Conservation (phyloP, 2,888 invertebrate species). For the Cryptus viduatorius region DNA sequence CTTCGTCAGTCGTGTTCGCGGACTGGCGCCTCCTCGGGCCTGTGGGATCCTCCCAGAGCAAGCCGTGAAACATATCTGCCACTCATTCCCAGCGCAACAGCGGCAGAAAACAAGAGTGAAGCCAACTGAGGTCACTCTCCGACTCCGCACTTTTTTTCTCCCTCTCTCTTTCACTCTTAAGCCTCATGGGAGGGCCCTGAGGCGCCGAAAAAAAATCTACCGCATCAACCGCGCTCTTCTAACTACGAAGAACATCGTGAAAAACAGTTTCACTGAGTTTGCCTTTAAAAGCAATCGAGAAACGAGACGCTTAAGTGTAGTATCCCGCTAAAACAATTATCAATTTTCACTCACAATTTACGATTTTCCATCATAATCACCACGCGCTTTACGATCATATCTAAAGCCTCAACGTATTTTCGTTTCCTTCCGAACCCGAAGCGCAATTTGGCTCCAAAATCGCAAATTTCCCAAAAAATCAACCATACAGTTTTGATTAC, state of each 20-base stretch:
- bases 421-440: too few species aligned
- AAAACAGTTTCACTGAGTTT: constrained; percentile 73
- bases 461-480: too few species aligned
- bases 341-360: too few species aligned
- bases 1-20: constrained; percentile 59
- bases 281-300: constrained; percentile 27
- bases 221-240: constrained; percentile 74
- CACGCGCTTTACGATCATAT: too few species aligned
- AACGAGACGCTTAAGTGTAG: constrained; percentile 27
- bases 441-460: too few species aligned
- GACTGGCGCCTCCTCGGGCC: constrained; percentile 65
- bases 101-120: constrained; percentile 72
- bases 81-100: constrained; percentile 80
- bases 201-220: constrained; percentile 78
- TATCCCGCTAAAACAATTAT: neutral
- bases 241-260: constrained; percentile 38
- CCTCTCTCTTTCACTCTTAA: constrained; percentile 41
- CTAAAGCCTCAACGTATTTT: too few species aligned
- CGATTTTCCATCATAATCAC: too few species aligned
- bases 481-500: too few species aligned
- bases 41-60: constrained; percentile 61
- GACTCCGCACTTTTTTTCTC: neutral
- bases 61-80: constrained; percentile 75
- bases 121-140: constrained; percentile 82
- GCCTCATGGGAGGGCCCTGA: constrained; percentile 84